Evolutionary conservation across 2,113 vertebrate species (phyloP).

Genomic region (Scomber japonicus): DNA sequence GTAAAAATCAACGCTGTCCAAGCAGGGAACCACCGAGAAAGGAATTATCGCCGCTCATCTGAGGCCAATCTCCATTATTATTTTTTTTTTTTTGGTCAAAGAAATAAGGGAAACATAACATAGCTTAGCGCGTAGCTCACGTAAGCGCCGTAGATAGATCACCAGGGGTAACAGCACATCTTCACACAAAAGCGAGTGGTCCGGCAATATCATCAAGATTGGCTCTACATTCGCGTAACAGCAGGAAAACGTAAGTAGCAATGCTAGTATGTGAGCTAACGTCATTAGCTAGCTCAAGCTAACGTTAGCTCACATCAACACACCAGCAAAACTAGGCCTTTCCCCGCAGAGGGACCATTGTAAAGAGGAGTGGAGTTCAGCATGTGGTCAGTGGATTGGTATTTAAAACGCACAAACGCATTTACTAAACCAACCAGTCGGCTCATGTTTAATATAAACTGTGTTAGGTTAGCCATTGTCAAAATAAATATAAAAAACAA

Average conservation of each 20-base stretch:
- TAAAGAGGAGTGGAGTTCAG: slow-evolving; percentile 52
- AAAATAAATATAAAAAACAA: neutral
- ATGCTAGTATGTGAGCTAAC: slow-evolving; percentile 61
- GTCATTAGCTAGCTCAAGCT: slow-evolving; percentile 65
- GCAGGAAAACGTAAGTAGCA: slow-evolving; percentile 82
- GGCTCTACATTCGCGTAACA: slow-evolving; percentile 70
- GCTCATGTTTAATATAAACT: neutral
- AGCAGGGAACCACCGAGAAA: slow-evolving; percentile 85
- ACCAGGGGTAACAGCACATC: slow-evolving; percentile 59
- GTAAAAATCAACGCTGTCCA: slow-evolving; percentile 83
- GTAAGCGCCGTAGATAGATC: slow-evolving; percentile 63
- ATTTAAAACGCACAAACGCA: slow-evolving; percentile 52
- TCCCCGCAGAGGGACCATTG: slow-evolving; percentile 45
- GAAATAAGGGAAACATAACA: slow-evolving; percentile 71
- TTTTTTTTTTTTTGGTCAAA: slow-evolving; percentile 68
- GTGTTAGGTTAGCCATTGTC: neutral
- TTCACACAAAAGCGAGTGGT: slow-evolving; percentile 51
- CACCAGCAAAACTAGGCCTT: slow-evolving; percentile 64
- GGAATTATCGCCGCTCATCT: slow-evolving; percentile 86
- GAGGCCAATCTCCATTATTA: slow-evolving; percentile 81
- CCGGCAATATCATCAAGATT: slow-evolving; percentile 62
- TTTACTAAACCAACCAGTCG: slow-evolving; percentile 31
- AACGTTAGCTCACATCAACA: slow-evolving; percentile 67
- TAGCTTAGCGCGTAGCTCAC: slow-evolving; percentile 69
- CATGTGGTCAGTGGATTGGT: slow-evolving; percentile 66